Conservation (phyloP, 1,140 invertebrate genomes). For the Bombus breviceps region DNA sequence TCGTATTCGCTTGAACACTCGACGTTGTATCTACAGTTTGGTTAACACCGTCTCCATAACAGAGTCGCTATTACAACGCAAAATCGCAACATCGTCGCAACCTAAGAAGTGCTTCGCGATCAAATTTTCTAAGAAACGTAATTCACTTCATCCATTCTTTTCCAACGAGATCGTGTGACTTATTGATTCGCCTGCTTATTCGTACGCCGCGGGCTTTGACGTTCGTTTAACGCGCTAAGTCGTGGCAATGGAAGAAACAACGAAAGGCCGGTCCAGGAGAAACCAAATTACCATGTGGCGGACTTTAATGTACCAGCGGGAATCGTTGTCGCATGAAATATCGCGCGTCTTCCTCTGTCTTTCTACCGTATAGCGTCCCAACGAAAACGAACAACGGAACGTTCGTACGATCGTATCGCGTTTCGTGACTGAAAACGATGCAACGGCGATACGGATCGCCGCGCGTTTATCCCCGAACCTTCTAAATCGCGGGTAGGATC, state of each 20-base stretch:
- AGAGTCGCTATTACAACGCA: too few relatives aligned
- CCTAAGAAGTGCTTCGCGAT: neutral
- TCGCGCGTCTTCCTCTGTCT: neutral
- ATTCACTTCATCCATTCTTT: neutral
- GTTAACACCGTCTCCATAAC: neutral
- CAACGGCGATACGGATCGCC: neutral
- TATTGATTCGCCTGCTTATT: constrained; percentile 8
- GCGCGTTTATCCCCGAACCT: constrained; percentile 16
- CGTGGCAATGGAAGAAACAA: neutral
- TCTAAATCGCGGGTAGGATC: constrained; percentile 30
- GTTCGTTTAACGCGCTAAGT: neutral
- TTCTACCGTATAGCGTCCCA: neutral
- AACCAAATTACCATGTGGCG: neutral
- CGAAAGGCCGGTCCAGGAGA: neutral
- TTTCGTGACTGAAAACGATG: constrained; percentile 40
- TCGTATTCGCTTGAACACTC: too few relatives aligned
- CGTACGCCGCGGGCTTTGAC: neutral
- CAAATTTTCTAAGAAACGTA: neutral
- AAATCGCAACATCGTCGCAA: neutral
- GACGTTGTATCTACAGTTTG: too few relatives aligned
- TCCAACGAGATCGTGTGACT: neutral
- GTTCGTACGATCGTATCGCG: neutral
- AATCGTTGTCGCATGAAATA: constrained; percentile 14
- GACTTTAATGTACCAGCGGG: neutral
- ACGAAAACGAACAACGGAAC: constrained; percentile 3